phyloP scores from a whole-genome alignment of 2,797 vertebrate genomes.

The Bovichtus variegatus region DNA sequence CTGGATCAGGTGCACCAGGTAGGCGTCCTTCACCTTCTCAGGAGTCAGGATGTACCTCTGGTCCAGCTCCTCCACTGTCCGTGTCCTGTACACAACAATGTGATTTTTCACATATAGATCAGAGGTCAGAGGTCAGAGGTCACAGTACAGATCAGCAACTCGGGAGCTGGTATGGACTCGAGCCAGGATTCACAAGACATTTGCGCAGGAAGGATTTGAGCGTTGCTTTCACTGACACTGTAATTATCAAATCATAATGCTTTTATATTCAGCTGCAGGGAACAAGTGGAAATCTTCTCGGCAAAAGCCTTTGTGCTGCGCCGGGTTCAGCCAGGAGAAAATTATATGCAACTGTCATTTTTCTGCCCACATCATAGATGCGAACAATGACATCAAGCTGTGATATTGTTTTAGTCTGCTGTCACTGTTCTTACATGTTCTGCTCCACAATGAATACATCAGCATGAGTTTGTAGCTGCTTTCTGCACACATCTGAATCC shows the following conservation, averaged over 20 bases:
- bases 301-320: background rate
- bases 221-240: background rate
- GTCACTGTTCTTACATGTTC: background rate
- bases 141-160: background rate
- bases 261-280: background rate
- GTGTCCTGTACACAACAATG: constrained; percentile 79
- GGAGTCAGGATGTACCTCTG: constrained; percentile 94
- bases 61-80: constrained; percentile 93
- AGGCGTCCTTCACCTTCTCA: constrained; percentile 94
- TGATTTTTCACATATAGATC: background rate
- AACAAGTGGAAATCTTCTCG: background rate
- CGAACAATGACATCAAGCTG: background rate
- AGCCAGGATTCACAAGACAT: background rate
- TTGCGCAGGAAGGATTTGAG: background rate
- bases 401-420: background rate
- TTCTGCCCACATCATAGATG: background rate
- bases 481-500: background rate
- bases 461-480: background rate
- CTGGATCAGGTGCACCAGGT: constrained; percentile 95
- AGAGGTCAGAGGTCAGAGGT: no score
- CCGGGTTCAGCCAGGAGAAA: background rate
- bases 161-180: background rate
- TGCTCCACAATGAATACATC: background rate
- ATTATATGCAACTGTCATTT: background rate
- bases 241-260: background rate